A percentile compares a stretch with the other conserved stretches of the same genome.
phyloP scores from a whole-genome alignment of 2,113 vertebrate species.

The Myiopsitta monachus region DNA sequence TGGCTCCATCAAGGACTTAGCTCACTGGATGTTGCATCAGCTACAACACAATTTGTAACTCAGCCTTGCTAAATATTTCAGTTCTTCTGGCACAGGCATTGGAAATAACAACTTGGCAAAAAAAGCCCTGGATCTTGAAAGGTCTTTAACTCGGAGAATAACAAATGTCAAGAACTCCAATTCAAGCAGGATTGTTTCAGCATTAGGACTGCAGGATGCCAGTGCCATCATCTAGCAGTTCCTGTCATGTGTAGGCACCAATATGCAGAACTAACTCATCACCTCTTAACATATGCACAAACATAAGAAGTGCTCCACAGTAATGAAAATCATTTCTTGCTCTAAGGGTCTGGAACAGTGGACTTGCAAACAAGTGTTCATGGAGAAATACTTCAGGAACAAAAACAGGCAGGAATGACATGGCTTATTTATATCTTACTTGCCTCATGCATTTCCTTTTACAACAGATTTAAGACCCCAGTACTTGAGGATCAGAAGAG shows the following conservation, averaged over 20 bases:
- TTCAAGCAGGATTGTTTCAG: background rate
- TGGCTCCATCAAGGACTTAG: background rate
- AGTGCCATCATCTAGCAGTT: background rate
- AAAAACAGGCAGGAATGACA: background rate
- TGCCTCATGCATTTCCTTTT: background rate
- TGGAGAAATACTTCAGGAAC: background rate
- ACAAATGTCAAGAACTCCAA: background rate
- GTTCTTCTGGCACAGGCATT: background rate
- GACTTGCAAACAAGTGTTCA: background rate
- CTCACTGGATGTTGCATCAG: background rate
- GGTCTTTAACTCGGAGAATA: conserved; percentile 26
- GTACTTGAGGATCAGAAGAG: background rate
- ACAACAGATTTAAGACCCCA: background rate
- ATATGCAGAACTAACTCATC: background rate
- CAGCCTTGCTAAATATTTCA: background rate
- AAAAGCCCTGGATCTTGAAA: background rate
- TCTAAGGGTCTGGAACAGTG: background rate
- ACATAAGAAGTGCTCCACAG: background rate
- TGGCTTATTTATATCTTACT: background rate
- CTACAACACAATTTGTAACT: background rate
- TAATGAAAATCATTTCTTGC: background rate
- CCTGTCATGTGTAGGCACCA: background rate
- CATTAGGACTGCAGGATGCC: background rate
- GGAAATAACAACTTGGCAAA: background rate
- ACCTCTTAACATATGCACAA: background rate